Percentiles rank a stretch among this genome's conserved stretches.
Evolutionary conservation across 2,797 vertebrate genomes (phyloP).

Genomic region (Chiloscyllium punctatum): DNA sequence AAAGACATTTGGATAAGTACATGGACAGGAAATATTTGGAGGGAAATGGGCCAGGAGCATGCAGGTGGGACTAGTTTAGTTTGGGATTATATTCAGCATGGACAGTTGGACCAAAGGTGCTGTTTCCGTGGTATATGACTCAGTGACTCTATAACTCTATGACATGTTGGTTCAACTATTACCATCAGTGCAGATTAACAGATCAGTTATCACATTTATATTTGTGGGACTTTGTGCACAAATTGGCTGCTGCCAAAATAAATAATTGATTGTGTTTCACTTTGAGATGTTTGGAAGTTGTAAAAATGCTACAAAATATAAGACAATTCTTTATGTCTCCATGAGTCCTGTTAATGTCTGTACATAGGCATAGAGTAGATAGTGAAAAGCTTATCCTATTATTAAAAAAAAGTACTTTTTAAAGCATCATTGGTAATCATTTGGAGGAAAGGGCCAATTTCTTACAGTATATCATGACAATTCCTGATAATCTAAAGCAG

Average conservation of each 20-base stretch:
- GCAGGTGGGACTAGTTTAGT: too few relatives aligned
- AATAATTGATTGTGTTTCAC: background rate
- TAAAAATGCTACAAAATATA: background rate
- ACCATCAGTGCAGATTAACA: background rate
- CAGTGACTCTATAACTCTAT: too few relatives aligned
- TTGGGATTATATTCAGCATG: too few relatives aligned
- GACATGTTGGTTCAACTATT: background rate
- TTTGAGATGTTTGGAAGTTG: background rate
- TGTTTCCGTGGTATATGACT: too few relatives aligned
- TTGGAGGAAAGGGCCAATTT: background rate
- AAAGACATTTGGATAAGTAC: too few relatives aligned
- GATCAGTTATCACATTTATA: background rate
- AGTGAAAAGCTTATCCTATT: background rate
- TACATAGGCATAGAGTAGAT: background rate
- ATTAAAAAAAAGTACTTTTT: background rate
- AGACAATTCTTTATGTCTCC: background rate
- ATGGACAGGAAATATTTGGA: too few relatives aligned
- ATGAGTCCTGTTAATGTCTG: background rate
- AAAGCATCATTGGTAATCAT: background rate
- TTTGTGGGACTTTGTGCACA: background rate
- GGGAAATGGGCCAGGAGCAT: too few relatives aligned
- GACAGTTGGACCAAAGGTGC: too few relatives aligned
- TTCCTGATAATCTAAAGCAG: background rate
- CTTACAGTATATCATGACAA: background rate
- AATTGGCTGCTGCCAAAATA: background rate